Base-by-base conservation (phyloP, 2,888 invertebrate genomes). In the Macrophya annulata region DNA sequence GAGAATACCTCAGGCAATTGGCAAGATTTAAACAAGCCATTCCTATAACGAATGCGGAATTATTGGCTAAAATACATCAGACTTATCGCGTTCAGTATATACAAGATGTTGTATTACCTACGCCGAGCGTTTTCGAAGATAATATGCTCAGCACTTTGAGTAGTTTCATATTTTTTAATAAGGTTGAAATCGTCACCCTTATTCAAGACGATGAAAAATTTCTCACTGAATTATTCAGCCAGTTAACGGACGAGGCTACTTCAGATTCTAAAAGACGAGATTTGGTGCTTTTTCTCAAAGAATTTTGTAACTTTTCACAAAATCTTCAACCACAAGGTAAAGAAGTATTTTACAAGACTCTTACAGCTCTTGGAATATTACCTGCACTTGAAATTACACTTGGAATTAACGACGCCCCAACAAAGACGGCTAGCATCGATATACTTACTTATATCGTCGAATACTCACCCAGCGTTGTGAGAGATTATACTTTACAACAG, bases 41-140 rank as follows among this genome's bases (percentile, higher is more conserved):
- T 91, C 99, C 99, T 85, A 99, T 99, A 87, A 97, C 97, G 92
- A 99, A 99, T 94, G 96, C 96, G 88, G 99, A 99, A 94, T 95
- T 99, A 89, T 95, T 99, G 90, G 97, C 98, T 85, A 99, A 99
- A 96, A 99, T 99, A 90, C 99, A 99, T 94, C 99, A 99, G 94
- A 99, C 99, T 85, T 99, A 99, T 94, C 96, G 99, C 94, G 99
- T 99, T 92, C 99, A 99, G 95, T 99, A 99, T 94, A 99, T 99
- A 91, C 98, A 98, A 93, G 99, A 99, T 94, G 99, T 99, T 90
- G 99, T 99, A 91, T 95, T 99, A 92, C 99, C 99, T 40, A 98
- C 99, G 79, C 99, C 99, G 15, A 99, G 99, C 89, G 98, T 99
- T 90, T 99, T 99, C 94, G 99, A 99, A 93, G 99, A 99, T 94